Percentiles rank a stretch among this genome's conserved stretches.
Evolutionary conservation across 1,140 invertebrate species (phyloP).

Genomic region (Leptopilina clavipes): DNA sequence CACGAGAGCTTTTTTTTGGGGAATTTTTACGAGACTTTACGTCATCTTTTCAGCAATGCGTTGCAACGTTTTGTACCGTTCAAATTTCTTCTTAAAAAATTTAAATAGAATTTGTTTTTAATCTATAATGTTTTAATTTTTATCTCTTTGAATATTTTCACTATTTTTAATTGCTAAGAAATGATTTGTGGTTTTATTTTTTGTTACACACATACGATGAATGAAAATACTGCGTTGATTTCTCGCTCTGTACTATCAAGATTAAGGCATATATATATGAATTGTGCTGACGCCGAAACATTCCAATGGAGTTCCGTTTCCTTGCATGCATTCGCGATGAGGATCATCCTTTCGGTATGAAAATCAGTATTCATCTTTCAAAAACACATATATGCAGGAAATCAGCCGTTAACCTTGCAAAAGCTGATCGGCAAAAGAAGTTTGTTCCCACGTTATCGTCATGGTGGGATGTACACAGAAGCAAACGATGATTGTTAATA

Average conservation of each 20-base stretch:
- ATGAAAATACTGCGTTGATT: not conserved
- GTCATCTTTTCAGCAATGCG: too few species aligned
- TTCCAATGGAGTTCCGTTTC: not conserved
- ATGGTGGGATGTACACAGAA: conserved; percentile 36
- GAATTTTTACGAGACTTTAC: too few species aligned
- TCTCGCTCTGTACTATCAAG: not conserved
- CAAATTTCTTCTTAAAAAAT: too few species aligned
- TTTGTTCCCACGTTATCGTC: conserved; percentile 43
- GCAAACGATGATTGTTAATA: conserved; percentile 40
- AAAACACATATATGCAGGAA: conserved; percentile 24
- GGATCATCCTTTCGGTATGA: not conserved
- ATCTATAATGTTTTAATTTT: too few species aligned
- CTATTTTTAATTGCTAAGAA: too few species aligned
- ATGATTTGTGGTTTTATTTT: too few species aligned
- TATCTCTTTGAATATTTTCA: too few species aligned
- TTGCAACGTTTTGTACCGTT: too few species aligned
- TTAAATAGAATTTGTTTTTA: too few species aligned
- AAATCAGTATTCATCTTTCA: conserved; percentile 26
- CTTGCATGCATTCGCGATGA: not conserved
- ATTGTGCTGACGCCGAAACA: not conserved
- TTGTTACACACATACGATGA: not conserved
- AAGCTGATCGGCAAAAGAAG: conserved; percentile 36
- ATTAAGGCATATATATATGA: not conserved
- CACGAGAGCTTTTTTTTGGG: not conserved
- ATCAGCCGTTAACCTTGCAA: conserved; percentile 42